Conservation (phyloP, 1,140 invertebrate species). For the Coelopa frigida region DNA sequence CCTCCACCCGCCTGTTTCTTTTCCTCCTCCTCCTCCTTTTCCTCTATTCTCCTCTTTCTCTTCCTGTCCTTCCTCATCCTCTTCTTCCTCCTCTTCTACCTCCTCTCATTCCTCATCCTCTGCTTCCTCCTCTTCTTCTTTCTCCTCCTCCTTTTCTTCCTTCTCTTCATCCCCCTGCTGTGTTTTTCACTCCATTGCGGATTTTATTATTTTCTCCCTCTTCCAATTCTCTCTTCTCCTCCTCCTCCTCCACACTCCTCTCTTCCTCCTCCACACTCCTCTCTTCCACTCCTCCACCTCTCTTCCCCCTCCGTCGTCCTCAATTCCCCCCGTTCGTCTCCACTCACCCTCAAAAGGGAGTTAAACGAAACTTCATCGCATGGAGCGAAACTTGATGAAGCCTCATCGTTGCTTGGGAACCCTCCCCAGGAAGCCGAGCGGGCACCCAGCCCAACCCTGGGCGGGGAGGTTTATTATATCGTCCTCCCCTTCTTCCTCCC, state of each 20-base stretch:
- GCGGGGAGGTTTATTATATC: no score
- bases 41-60: neutral
- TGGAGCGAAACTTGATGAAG: no score
- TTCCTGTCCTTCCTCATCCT: neutral
- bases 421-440: slow-evolving; percentile 13
- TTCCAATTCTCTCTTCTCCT: neutral
- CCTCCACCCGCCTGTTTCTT: neutral
- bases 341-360: no score
- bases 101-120: neutral
- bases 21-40: neutral
- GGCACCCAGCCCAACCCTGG: neutral
- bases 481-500: neutral
- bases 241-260: neutral
- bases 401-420: no score
- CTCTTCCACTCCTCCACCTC: neutral
- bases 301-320: slow-evolving; percentile 2
- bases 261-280: neutral
- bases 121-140: neutral
- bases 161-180: neutral
- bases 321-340: slow-evolving; percentile 15
- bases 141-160: neutral
- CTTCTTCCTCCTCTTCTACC: neutral
- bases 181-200: neutral
- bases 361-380: no score
- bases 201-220: neutral